A percentile compares a stretch with the other conserved stretches of the same genome.
Evolutionary conservation across 2,113 vertebrate species (phyloP).

Genomic region (Cromileptes altivelis): DNA sequence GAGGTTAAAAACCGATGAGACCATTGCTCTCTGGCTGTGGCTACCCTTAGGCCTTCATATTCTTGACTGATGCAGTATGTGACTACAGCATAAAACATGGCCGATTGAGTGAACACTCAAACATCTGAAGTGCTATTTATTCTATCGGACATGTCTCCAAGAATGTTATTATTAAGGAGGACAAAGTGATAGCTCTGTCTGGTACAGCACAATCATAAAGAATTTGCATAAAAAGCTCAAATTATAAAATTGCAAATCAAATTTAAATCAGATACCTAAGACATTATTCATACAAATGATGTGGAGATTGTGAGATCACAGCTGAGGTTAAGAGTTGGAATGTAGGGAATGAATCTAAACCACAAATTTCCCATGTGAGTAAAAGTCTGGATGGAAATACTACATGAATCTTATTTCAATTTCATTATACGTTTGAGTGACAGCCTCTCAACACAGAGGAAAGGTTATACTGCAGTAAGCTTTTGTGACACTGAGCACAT

Average conservation of each 20-base stretch:
- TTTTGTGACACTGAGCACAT: neutral
- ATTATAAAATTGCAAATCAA: slow-evolving; percentile 3
- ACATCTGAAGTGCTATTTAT: slow-evolving; percentile 32
- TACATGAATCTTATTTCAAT: slow-evolving; percentile 20
- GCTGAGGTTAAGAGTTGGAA: slow-evolving; percentile 16
- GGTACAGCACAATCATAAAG: slow-evolving; percentile 1
- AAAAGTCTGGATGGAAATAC: slow-evolving; percentile 14
- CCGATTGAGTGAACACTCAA: slow-evolving; percentile 43
- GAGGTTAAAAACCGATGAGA: slow-evolving; percentile 39
- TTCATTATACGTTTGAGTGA: neutral
- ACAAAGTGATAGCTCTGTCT: neutral
- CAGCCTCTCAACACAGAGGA: slow-evolving; percentile 2
- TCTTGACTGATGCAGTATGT: slow-evolving; percentile 8
- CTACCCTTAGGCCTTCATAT: neutral
- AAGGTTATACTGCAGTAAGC: slow-evolving; percentile 13
- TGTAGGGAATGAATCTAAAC: neutral
- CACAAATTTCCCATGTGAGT: slow-evolving; percentile 6
- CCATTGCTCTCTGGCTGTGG: neutral
- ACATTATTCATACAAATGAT: slow-evolving; percentile 31
- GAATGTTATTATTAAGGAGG: neutral
- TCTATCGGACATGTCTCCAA: slow-evolving; percentile 23
- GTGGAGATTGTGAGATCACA: slow-evolving; percentile 2
- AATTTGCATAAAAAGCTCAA: slow-evolving; percentile 1
- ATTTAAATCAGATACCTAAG: slow-evolving; percentile 14
- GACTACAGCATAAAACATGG: slow-evolving; percentile 10